These are phyloP conservation scores for Halictus quadricinctus DNA, from an alignment of 2,888 invertebrate species.

Conservation along the genomic window DNA sequence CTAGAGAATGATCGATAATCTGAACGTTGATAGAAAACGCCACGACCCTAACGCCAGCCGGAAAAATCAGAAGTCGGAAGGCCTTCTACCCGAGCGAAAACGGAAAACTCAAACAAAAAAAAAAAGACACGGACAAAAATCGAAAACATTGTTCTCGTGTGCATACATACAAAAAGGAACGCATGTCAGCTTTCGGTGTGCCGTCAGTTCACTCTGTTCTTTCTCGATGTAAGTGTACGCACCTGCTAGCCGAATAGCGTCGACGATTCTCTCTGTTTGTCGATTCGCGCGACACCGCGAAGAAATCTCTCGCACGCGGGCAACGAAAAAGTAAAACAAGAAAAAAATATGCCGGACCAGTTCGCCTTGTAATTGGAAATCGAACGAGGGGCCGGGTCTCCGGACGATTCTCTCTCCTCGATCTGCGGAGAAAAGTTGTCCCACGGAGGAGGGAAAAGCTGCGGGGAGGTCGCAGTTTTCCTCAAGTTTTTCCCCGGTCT, in stretches of 20 bases:
- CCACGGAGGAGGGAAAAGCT: background rate
- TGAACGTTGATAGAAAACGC: background rate
- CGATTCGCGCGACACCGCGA: slow-evolving; percentile 20
- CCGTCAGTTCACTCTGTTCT: slow-evolving; percentile 34
- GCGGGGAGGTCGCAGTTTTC: background rate
- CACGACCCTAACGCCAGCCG: background rate
- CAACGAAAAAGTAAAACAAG: background rate
- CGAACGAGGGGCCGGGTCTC: background rate
- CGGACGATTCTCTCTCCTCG: background rate
- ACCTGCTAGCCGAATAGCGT: slow-evolving; percentile 23
- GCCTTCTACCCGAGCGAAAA: slow-evolving; percentile 47
- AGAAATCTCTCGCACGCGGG: background rate
- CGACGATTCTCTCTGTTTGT: slow-evolving; percentile 8
- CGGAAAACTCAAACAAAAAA: background rate
- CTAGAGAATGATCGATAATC: background rate
- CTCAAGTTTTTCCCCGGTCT: slow-evolving; percentile 5
- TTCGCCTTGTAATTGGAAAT: slow-evolving; percentile 5
- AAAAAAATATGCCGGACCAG: background rate
- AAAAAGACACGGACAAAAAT: background rate
- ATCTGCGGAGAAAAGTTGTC: background rate
- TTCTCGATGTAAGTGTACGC: slow-evolving; percentile 50
- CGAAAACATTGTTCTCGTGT: slow-evolving; percentile 2
- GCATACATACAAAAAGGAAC: slow-evolving; percentile 23
- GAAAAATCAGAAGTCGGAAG: slow-evolving; percentile 49
- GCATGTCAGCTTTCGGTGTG: slow-evolving; percentile 62